Evolutionary conservation across 2,113 vertebrate genomes (phyloP).

Genomic region (Rhinolophus ferrumequinum): DNA sequence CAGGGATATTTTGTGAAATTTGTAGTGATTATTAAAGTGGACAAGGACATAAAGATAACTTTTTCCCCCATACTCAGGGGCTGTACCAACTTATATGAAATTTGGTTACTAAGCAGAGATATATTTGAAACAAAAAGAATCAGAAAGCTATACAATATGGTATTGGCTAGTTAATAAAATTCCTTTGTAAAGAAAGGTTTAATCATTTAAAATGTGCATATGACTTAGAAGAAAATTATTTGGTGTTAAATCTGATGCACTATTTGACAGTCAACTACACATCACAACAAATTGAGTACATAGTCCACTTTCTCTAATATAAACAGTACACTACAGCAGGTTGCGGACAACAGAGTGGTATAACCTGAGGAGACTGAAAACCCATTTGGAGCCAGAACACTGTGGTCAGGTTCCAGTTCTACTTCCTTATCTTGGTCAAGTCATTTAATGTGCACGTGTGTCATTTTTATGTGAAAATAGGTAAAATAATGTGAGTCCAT

Average conservation of each 20-base stretch:
- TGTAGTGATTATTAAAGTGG: neutral
- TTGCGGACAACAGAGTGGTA: neutral
- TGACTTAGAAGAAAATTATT: neutral
- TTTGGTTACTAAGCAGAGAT: neutral
- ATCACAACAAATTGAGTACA: neutral
- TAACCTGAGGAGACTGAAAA: neutral
- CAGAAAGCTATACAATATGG: neutral
- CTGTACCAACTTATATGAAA: neutral
- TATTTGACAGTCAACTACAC: neutral
- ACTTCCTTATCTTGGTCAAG: neutral
- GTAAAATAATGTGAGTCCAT: neutral
- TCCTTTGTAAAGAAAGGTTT: neutral
- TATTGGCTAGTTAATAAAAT: neutral
- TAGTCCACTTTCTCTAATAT: neutral
- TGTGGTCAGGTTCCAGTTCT: neutral
- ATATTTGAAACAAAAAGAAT: neutral
- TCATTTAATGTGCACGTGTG: neutral
- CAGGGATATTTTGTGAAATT: neutral
- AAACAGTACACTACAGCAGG: neutral
- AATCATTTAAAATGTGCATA: neutral
- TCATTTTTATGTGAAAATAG: slow-evolving; percentile 19
- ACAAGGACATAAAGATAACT: neutral
- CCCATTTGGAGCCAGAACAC: neutral
- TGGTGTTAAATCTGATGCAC: neutral
- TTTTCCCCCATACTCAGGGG: neutral